Evolutionary conservation across 2,888 invertebrate species (phyloP).

Genomic region (Drymonia ruficornis): DNA sequence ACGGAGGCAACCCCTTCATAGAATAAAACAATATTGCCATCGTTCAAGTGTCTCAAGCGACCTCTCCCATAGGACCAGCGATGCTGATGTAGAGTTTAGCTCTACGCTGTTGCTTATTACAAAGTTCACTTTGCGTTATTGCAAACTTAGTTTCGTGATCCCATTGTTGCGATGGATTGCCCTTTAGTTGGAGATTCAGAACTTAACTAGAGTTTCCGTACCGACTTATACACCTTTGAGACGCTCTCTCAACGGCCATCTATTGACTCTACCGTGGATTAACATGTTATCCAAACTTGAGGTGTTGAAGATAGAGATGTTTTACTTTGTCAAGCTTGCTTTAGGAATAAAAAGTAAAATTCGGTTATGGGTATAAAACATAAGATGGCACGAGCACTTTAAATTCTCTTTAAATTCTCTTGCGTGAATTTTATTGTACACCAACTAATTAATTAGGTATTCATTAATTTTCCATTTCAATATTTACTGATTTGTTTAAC

Average conservation of each 20-base stretch:
- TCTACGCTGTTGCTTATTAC: constrained; percentile 5
- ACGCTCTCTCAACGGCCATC: constrained; percentile 7
- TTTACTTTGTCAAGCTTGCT: background rate
- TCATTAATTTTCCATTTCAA: too few species aligned
- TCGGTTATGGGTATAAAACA: too few species aligned
- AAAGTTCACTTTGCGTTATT: constrained; percentile 16
- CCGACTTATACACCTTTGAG: constrained; percentile 14
- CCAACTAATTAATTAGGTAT: too few species aligned
- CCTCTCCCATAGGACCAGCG: background rate
- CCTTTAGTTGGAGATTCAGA: constrained; percentile 8
- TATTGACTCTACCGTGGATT: constrained; percentile 10
- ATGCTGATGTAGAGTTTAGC: too few species aligned
- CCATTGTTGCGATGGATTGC: constrained; percentile 7
- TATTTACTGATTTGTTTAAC: too few species aligned
- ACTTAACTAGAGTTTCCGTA: constrained; percentile 10
- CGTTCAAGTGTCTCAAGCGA: background rate
- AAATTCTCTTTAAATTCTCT: too few species aligned
- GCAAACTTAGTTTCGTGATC: constrained; percentile 6
- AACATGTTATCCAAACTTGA: constrained; percentile 9
- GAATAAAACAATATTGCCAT: too few species aligned
- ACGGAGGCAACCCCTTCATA: too few species aligned
- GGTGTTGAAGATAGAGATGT: background rate
- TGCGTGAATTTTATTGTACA: too few species aligned
- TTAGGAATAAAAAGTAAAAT: too few species aligned
- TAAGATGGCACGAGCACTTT: too few species aligned